phyloP scores from a whole-genome alignment of 1,140 invertebrate species.

The Drosophila ambigua region DNA sequence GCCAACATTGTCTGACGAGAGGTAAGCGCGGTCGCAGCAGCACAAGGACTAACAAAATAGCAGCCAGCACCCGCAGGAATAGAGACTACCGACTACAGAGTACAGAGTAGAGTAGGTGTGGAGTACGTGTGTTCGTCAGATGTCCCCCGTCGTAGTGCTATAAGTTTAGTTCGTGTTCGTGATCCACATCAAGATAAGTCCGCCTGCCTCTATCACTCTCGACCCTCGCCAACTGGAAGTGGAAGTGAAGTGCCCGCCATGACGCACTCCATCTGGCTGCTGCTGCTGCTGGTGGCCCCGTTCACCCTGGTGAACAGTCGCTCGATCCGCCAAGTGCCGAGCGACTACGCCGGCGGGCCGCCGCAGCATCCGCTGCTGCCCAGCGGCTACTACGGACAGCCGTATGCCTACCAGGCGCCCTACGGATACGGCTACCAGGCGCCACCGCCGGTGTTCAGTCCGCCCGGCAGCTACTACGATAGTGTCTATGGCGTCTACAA shows the following conservation, averaged over 20 bases:
- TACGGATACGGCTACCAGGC: constrained; percentile 56
- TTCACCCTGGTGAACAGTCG: constrained; percentile 35
- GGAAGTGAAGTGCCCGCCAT: constrained; percentile 16
- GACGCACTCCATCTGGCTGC: constrained; percentile 57
- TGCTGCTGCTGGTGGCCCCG: constrained; percentile 31
- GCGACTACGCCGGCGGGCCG: constrained; percentile 11
- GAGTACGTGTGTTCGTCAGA: too few relatives aligned
- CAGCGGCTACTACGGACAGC: constrained; percentile 37
- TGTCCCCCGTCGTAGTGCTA: too few relatives aligned
- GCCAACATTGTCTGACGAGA: constrained; percentile 34
- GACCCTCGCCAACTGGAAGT: not conserved
- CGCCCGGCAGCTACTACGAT: constrained; percentile 62
- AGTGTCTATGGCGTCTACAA: constrained; percentile 60
- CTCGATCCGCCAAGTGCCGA: constrained; percentile 44
- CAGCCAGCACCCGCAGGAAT: not conserved
- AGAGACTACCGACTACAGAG: too few relatives aligned
- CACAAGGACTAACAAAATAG: constrained; percentile 12
- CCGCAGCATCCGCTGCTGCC: constrained; percentile 30
- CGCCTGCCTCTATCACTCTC: too few relatives aligned
- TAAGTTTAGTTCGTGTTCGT: not conserved
- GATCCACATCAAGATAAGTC: constrained; percentile 19
- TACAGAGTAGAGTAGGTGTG: too few relatives aligned
- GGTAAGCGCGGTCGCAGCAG: constrained; percentile 26
- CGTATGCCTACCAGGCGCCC: constrained; percentile 42
- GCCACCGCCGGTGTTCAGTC: constrained; percentile 35